Conservation (phyloP, 1,140 invertebrate species). For the Stenopsyche tienmushanensis region DNA sequence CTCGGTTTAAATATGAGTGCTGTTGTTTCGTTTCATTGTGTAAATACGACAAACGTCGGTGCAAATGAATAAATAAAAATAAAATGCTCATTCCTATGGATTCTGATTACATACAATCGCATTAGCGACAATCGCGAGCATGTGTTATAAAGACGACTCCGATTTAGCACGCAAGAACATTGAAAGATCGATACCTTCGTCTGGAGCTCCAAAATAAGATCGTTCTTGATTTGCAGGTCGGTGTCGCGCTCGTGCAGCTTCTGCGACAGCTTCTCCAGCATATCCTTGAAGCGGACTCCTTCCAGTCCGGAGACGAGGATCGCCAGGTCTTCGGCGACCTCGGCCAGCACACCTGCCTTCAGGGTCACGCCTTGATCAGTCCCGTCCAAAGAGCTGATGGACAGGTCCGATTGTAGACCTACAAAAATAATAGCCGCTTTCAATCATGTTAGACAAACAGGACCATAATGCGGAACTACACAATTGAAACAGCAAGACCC, state of each 20-base stretch:
- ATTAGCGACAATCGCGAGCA: neutral
- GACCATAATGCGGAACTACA: no score
- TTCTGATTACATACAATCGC: neutral
- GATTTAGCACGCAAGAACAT: neutral
- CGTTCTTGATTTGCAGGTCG: slow-evolving; percentile 76
- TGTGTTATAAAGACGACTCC: neutral
- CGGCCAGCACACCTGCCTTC: slow-evolving; percentile 57
- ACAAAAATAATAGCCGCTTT: slow-evolving; percentile 38
- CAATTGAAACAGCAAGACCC: no score
- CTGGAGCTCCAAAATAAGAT: slow-evolving; percentile 76
- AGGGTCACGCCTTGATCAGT: slow-evolving; percentile 54
- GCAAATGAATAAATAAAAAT: no score
- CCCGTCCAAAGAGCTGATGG: slow-evolving; percentile 56
- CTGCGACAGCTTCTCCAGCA: slow-evolving; percentile 72
- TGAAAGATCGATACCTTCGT: slow-evolving; percentile 64
- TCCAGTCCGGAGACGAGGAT: slow-evolving; percentile 71
- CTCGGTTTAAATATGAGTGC: no score
- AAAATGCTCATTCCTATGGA: neutral
- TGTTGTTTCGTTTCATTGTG: no score
- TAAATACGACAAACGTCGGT: no score
- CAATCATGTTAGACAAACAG: no score
- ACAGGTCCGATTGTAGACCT: slow-evolving; percentile 62
- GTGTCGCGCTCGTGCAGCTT: slow-evolving; percentile 73
- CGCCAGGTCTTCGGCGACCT: slow-evolving; percentile 70
- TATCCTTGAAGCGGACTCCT: slow-evolving; percentile 76